phyloP scores from a whole-genome alignment of 2,113 vertebrate genomes.

The Aegithalos caudatus region DNA sequence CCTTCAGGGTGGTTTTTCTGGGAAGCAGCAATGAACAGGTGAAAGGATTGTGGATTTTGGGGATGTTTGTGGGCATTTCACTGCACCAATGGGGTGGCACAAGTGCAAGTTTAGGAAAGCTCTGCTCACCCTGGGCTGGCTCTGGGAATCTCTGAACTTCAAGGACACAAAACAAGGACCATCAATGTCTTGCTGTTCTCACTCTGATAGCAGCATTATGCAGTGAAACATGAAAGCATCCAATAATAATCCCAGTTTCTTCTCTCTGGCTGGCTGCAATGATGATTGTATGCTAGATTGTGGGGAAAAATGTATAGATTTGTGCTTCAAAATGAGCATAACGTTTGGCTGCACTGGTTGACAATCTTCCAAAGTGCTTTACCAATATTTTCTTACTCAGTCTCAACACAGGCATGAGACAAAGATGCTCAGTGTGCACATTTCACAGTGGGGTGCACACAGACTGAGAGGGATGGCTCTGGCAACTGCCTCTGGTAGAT shows the following conservation, averaged over 20 bases:
- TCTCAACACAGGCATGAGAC: background rate
- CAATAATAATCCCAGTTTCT: background rate
- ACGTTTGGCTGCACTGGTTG: background rate
- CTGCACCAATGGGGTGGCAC: background rate
- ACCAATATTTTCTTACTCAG: background rate
- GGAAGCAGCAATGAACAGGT: background rate
- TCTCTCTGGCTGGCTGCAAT: background rate
- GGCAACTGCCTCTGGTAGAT: background rate
- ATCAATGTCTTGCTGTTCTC: background rate
- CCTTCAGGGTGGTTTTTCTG: background rate
- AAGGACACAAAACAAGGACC: background rate
- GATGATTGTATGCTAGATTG: background rate
- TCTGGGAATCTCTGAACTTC: background rate
- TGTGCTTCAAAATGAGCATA: background rate
- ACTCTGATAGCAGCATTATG: background rate
- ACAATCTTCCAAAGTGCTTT: background rate
- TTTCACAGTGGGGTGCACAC: background rate
- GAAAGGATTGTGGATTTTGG: too few relatives aligned
- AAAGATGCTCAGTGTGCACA: background rate
- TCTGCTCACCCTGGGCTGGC: background rate
- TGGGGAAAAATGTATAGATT: background rate
- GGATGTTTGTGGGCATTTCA: accelerated
- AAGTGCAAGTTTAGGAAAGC: background rate
- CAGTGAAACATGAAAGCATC: background rate
- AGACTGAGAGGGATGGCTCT: background rate